Conservation (phyloP, 2,888 invertebrate genomes). For the Phyllotreta cruciferae region DNA sequence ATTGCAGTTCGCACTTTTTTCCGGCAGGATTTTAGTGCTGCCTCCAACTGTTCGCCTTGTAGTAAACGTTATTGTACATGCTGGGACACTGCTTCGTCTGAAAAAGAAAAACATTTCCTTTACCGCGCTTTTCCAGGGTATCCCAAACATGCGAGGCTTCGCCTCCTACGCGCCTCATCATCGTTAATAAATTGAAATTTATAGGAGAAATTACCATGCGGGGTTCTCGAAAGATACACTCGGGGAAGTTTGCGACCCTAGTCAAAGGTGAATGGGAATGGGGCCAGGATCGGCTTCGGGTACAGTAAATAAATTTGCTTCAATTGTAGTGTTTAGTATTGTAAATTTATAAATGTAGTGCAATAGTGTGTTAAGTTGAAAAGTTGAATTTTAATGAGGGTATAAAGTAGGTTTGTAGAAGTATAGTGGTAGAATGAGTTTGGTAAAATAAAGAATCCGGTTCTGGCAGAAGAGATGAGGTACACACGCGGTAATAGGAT, state of each 20-base stretch:
- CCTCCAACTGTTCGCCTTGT: constrained; percentile 92
- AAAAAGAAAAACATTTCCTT: constrained; percentile 51
- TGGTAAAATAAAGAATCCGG: not conserved
- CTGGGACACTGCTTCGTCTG: constrained; percentile 87
- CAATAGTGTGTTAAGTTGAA: no score
- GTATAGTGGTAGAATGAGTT: no score
- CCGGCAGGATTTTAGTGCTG: constrained; percentile 66
- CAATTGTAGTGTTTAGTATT: no score
- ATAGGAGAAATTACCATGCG: constrained; percentile 9
- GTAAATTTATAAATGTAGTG: no score
- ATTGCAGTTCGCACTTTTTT: constrained; percentile 9
- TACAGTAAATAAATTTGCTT: no score
- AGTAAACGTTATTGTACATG: constrained; percentile 92
- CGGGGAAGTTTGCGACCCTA: not conserved
- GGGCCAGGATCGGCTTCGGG: not conserved
- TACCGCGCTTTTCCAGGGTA: not conserved
- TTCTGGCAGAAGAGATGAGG: not conserved
- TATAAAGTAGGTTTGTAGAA: no score
- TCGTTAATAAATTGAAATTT: constrained; percentile 8
- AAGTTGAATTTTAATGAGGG: no score
- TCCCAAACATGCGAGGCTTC: not conserved
- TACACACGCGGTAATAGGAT: constrained; percentile 17
- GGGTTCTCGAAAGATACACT: constrained; percentile 6
- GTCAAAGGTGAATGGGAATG: not conserved
- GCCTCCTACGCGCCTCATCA: constrained; percentile 1